Percentiles rank a stretch among this genome's conserved stretches.
These are phyloP conservation scores for Salmo trutta DNA, from an alignment of 2,797 vertebrate genomes.

Conservation along the genomic window DNA sequence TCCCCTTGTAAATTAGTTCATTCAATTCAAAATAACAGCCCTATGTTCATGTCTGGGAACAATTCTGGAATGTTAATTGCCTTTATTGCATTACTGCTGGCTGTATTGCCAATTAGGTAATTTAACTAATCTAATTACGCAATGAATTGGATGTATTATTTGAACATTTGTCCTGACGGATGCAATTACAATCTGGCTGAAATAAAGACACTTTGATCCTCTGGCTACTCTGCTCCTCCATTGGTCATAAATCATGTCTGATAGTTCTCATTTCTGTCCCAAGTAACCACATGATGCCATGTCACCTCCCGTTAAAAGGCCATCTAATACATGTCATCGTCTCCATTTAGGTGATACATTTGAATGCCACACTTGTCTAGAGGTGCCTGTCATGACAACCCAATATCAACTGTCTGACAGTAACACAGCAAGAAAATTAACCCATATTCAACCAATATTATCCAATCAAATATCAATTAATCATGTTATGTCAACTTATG, in stretches of 20 bases:
- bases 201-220: conserved; percentile 46
- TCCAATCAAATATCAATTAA: not conserved
- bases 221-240: conserved; percentile 2
- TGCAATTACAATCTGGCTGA: conserved; percentile 48
- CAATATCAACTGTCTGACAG: not conserved
- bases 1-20: conserved; percentile 12
- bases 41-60: conserved; percentile 37
- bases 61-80: conserved; percentile 47
- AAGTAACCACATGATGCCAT: conserved; percentile 41
- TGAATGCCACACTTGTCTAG: not conserved
- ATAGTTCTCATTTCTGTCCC: conserved; percentile 36
- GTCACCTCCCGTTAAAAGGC: conserved; percentile 17
- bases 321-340: conserved; percentile 12
- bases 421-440: not conserved
- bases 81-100: too few species aligned
- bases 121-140: conserved; percentile 62
- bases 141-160: conserved; percentile 59
- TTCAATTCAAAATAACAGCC: conserved; percentile 47
- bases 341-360: not conserved
- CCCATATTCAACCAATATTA: not conserved
- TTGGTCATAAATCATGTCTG: conserved; percentile 12
- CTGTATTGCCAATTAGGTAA: conserved; percentile 23
- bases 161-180: conserved; percentile 56
- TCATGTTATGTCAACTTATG: too few species aligned
- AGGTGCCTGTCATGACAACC: not conserved